Evolutionary conservation across 2,113 vertebrate genomes (phyloP), one percentile per base, ranked within the genome.

Genomic region (Cyanoramphus novaezelandiae): DNA sequence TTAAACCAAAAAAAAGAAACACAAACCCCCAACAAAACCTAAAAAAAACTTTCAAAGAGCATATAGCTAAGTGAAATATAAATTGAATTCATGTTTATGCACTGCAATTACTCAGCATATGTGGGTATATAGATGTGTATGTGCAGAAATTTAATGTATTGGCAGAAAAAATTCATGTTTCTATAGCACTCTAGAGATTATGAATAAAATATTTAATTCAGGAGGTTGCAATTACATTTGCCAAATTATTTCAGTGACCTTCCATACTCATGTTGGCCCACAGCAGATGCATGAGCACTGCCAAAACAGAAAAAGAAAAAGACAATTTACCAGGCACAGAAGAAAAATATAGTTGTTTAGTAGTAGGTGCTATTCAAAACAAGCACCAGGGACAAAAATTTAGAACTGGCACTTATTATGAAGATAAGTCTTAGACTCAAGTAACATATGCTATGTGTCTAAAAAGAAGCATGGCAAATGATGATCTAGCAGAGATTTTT

Each of bases 181-280:
- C 37, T 68, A 64, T 88, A 64, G 65, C 80, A 44, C 59, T 76
- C 52, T 25, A 86, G 35, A 60, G 82, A 93, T 62, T 92, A 92
- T 60, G 63, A 95, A 86, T 70, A 91, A 81, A 96, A 93, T 88
- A 55, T 96, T 94, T 74, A 86, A 94, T 86, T 96, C 80, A 77
- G 27, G 11, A 92, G 11, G 15, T 46, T 92, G 49, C 31, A 71
- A 49, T 71, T 86, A 27, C 27, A 37, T 93, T 94, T 82, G 7
- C 31, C 92, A 79, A 87, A 74, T 90, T 85, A 82, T 93, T 89
- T 90, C 71, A 80, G 39, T 92, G 85, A 93, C 90, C 60, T 95
- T 68, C 43, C 16, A 18, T 49, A 76, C 39, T 62, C 57, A 39
- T 37, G 18, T 86, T 78, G 68, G 41, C n/a, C 84, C 37, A 62